Base-by-base conservation (phyloP, 1,140 invertebrate genomes). In the Hycleus phaleratus region DNA sequence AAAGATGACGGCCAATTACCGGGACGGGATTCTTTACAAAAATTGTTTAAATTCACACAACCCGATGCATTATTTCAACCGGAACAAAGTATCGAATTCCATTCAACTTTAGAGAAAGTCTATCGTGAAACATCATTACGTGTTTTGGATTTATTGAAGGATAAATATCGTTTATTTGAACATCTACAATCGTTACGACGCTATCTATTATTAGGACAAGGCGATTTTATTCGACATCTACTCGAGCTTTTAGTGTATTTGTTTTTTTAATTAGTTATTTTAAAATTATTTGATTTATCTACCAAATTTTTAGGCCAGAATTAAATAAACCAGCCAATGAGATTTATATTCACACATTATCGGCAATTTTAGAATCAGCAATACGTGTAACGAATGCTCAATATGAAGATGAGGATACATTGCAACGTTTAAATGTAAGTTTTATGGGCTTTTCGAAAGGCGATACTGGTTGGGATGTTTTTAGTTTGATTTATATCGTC, bases 381-480 rank as follows among this genome's bases (percentile, higher is more conserved):
- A 86, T 97, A 63, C 81, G 93, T 66, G 87, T 89, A 32, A 97
- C 94, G n/a, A 96, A 95, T 77, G 90, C 93, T 32, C 93, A 97
- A 73, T 93, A 86, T 72, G 93, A 97, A 70, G 90, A 95, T 68
- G 82, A 85, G 39, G 93, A 97, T 73, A 90, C 97, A 32, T 78
- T 96, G 1, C 85, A 88, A 62, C 77, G 93, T 11, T 75, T 98
- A 8, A 92, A 95, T 77, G 88, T 95, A 9, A 84, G 88, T 68
- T 79, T 95, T 11, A 82, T 95, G 59, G 76, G 71, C 38, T 65
- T 65, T 40, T 68, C 72, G 25, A 59, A 68, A 71, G 90, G 89
- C 26, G 94, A 97, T 73, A 84, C 80, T 54, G 95, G 95, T 3
- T 98, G 95, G 94, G 94, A 98, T 77, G 90, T 97, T 44, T 96